These are phyloP conservation scores for Sapayoa aenigma DNA, from an alignment of 2,113 vertebrate genomes.

Conservation along the genomic window DNA sequence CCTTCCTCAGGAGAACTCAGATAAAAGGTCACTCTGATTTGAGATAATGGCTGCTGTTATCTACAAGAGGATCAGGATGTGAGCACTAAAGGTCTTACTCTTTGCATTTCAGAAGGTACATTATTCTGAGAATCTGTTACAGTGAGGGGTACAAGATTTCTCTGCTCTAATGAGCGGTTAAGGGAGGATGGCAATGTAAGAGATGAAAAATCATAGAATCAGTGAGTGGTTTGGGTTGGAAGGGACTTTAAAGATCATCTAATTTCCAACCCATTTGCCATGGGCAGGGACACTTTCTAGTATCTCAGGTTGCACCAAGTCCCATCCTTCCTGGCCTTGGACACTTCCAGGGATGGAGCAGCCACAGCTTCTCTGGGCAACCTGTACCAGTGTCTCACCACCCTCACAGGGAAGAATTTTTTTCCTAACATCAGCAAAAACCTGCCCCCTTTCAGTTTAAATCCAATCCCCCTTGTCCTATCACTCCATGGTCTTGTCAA, in stretches of 20 bases:
- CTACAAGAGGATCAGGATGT: neutral
- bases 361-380: neutral
- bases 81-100: neutral
- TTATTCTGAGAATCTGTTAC: neutral
- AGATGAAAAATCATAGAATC: neutral
- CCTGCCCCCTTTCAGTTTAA: fast-evolving
- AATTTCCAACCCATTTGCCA: too few relatives aligned
- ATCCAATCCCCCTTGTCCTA: neutral
- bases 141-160: neutral
- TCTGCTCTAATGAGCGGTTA: neutral
- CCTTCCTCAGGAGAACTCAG: neutral
- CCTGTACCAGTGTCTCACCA: fast-evolving
- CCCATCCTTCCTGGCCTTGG: fast-evolving
- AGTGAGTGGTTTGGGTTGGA: neutral
- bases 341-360: neutral
- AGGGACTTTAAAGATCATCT: fast-evolving
- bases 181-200: neutral
- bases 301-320: fast-evolving
- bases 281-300: neutral
- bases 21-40: neutral
- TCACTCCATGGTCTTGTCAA: neutral
- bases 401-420: fast-evolving
- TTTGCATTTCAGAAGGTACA: neutral
- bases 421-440: fast-evolving
- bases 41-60: neutral